Base-by-base conservation (phyloP, 2,888 invertebrate genomes). In the Hanleya hanleyi region DNA sequence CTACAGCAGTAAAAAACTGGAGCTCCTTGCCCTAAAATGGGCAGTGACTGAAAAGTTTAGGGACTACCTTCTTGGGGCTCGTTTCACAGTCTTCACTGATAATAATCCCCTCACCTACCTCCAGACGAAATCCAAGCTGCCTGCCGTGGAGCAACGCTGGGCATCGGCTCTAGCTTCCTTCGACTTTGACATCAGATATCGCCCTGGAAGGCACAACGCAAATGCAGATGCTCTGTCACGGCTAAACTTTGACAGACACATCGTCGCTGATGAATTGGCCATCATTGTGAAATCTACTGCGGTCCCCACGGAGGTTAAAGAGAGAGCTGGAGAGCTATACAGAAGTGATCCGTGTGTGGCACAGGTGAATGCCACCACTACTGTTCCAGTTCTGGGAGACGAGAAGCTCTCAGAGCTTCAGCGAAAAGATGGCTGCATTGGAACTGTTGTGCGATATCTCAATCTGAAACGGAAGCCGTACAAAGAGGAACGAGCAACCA, bases 1-100 rank as follows among this genome's bases (percentile, higher is more conserved):
- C n/a, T 12, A 18, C n/a, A 51, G 12, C 12, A 51, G 57, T 22
- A 18, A 62, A 65, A 77, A 77, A 64, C 26, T 78, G 33, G 75
- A 78, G 49, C 65, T 76, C 22, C 64, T 77, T n/a, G 74, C 37
- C 1, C 38, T 77, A 26, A 77, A 77, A 65, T 78, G 78, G 78
- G 77, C 77, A 32, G 65, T 71, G 38, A 66, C 61, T 4, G 71
- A 74, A 36, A 74, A 74, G 67, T 74, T 74, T 64, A 32, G 50
- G 0, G 67, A 68, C 51, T 71, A 67, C 64, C 61, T 71, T 38
- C 29, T 74, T 15, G 65, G 66, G n/a, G 29, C 33, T 15, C 38
- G 12, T 18, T 74, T 66, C 35, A 49, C 26, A 15, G 64, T 74
- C 12, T 47, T 57, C n/a, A 71, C 64, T 26, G 70, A 73, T n/a